These are phyloP conservation scores for Rhyzopertha dominica DNA, from an alignment of 1,140 invertebrate genomes.

Conservation along the genomic window DNA sequence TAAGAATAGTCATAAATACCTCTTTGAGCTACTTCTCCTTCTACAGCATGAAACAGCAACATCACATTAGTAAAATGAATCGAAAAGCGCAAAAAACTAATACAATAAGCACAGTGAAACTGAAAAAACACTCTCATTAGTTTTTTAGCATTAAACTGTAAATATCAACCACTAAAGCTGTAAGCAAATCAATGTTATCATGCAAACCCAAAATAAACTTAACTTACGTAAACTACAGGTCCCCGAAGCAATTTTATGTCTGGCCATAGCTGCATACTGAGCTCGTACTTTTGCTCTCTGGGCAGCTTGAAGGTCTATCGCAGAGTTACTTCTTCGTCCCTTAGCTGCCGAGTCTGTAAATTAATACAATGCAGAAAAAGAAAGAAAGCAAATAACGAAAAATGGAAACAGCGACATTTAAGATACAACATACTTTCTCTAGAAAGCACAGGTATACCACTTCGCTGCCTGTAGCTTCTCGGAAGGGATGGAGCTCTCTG, in stretches of 20 bases:
- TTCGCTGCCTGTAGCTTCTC: conserved; percentile 53
- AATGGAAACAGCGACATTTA: conserved; percentile 4
- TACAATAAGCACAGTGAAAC: no score
- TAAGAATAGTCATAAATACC: conserved; percentile 43
- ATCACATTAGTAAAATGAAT: no score
- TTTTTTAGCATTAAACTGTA: no score
- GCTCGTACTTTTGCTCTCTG: conserved; percentile 77
- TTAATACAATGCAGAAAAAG: conserved; percentile 5
- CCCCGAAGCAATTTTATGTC: conserved; percentile 65
- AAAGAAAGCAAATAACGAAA: conserved; percentile 2
- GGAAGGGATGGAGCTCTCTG: conserved; percentile 56
- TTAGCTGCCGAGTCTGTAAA: conserved; percentile 32
- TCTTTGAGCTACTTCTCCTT: conserved; percentile 53
- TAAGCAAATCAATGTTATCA: conserved; percentile 11
- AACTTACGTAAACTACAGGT: conserved; percentile 71
- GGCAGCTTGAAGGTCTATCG: conserved; percentile 85
- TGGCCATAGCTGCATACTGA: conserved; percentile 70
- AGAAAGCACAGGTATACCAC: conserved; percentile 55
- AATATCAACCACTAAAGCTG: conserved; percentile 1
- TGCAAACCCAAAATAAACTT: conserved; percentile 1
- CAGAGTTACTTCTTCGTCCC: conserved; percentile 78
- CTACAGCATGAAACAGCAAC: conserved; percentile 47
- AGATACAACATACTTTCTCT: conserved; percentile 39
- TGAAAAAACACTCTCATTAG: no score
- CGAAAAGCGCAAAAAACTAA: no score